Base-by-base conservation (phyloP, 2,113 vertebrate species). In the Mastomys natalensis region DNA sequence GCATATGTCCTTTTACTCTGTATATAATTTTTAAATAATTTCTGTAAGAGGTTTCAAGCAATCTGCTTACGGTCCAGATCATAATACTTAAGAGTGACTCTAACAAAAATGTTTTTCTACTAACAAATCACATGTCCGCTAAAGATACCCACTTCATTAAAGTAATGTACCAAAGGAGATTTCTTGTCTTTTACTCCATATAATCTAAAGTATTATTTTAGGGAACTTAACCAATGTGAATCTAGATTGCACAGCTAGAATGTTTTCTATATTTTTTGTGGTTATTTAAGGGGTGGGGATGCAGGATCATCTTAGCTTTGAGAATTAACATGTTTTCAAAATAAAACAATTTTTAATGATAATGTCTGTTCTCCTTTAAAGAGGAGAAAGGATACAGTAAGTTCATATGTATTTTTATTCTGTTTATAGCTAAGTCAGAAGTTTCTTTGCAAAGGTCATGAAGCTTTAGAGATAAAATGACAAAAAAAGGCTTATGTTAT, bases 81-180 rank as follows among this genome's bases (percentile, higher is more conserved):
- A 48, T 93, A 95, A 93, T 89, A 17, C 53, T 76, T 89, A 29
- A 80, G 34, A 95, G 21, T 88, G 89, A 84, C 76, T 93, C n/a
- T 84, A 94, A 82, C 21, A 80, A 37, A 45, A 93, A 94, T 90
- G 90, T 92, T 92, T 92, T 72, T 91, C 64, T 92, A 37, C 34
- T 85, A 48, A 90, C 34, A 94, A 95, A 97, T 90, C 45, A 93
- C 45, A 64, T 77, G 58, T 43, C 40, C 81, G 60, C 43, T 93
- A 91, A 93, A 94, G 29, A 91, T 76, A 94, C 88, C 82, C 34
- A 70, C 87, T 95, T 96, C 48, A 84, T 94, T 94, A 87, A 97
- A 97, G 66, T 85, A 86, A 53, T 92, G 13, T 62, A 48, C 90
- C 70, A 96, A 77, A 91, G 11, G 19, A 85, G 1, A 92, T 72